These are phyloP conservation scores for Condylura cristata DNA, from an alignment of 2,113 vertebrate genomes.

Conservation along the genomic window DNA sequence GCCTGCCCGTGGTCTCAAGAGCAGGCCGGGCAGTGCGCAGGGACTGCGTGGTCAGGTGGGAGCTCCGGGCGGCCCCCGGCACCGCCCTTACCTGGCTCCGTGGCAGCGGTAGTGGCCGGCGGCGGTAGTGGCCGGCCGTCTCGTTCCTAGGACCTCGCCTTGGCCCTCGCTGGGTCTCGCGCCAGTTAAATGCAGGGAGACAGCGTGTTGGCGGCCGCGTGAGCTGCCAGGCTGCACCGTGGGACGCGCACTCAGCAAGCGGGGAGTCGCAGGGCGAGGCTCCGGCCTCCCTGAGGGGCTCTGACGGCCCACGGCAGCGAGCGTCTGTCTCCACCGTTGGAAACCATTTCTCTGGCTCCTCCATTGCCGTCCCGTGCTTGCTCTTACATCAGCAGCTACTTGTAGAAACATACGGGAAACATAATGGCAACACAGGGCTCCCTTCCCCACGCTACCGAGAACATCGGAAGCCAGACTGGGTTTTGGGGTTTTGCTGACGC, in stretches of 20 bases:
- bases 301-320: conserved; percentile 75
- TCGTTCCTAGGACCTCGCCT: too few species aligned
- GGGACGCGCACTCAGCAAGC: conserved; percentile 45
- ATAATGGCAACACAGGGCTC: conserved; percentile 83
- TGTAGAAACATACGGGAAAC: conserved; percentile 87
- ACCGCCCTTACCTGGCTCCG: too few species aligned
- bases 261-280: conserved; percentile 68
- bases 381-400: conserved; percentile 87
- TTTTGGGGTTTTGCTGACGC: conserved; percentile 68
- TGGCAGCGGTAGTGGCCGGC: too few species aligned
- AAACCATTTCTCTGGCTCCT: conserved; percentile 80
- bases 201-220: conserved; percentile 64
- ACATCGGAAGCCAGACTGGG: conserved; percentile 68
- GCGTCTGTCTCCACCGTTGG: conserved; percentile 80
- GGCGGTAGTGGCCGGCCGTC: too few species aligned
- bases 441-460: conserved; percentile 80
- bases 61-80: too few species aligned
- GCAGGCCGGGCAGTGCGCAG: too few species aligned
- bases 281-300: conserved; percentile 84
- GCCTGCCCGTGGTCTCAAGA: too few species aligned
- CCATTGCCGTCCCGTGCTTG: conserved; percentile 85
- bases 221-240: background rate
- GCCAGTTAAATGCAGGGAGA: conserved; percentile 66
- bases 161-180: conserved; percentile 55
- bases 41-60: too few species aligned